These are phyloP conservation scores for Trochalopteron elliotii DNA, from an alignment of 2,113 vertebrate genomes.

Conservation along the genomic window DNA sequence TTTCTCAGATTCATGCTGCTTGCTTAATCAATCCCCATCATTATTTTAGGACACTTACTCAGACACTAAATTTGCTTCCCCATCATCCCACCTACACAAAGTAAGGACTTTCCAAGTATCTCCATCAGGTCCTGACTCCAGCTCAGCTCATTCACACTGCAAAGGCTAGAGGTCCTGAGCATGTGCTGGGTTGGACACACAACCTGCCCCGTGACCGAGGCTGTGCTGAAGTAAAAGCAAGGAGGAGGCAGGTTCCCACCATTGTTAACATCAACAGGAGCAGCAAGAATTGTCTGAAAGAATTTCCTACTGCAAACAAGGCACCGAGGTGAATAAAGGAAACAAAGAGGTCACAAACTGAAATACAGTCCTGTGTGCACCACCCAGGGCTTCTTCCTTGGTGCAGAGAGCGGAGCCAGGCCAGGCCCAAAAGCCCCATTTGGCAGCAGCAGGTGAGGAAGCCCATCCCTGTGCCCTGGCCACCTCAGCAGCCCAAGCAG, in stretches of 20 bases:
- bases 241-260: constrained; percentile 18
- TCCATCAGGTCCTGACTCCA: background rate
- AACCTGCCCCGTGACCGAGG: accelerated
- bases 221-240: background rate
- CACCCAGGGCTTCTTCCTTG: background rate
- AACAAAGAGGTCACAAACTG: background rate
- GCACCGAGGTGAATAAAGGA: background rate
- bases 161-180: background rate
- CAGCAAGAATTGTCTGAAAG: background rate
- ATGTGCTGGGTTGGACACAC: background rate
- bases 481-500: background rate
- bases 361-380: accelerated
- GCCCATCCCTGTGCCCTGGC: background rate
- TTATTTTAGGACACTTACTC: background rate
- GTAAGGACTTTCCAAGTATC: background rate
- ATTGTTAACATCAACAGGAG: constrained; percentile 6
- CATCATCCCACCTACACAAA: background rate
- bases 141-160: background rate
- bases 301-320: constrained; percentile 27
- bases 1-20: background rate
- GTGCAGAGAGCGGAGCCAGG: background rate
- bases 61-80: background rate
- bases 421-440: background rate
- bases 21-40: background rate
- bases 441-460: background rate